Evolutionary conservation across 64 coral and sea anemone species (phyloP), one percentile per base, ranked within the genome.

Genomic region (Platygyra sinensis): DNA sequence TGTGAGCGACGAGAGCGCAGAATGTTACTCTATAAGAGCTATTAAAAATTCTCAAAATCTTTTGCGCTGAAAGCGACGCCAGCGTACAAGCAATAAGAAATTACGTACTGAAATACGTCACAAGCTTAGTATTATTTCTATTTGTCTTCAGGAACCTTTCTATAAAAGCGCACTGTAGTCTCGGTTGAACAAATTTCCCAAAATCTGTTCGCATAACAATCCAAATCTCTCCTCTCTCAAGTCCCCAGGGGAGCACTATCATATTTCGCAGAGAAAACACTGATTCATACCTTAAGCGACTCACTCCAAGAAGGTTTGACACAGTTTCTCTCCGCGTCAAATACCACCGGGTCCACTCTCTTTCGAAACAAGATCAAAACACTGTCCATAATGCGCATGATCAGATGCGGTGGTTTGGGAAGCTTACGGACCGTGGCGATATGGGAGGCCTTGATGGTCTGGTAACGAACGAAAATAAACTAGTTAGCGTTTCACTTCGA

Each of bases 341-440:
- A 95, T 42, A 90, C 90, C 8, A 95, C 96, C 0, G 87, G 46
- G 67, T 98, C 96, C 5, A 91, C 63, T 25, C 60, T 95, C 93
- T 95, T 95, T 20, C 83, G 77, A 49, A 98, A 81, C 72, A 98
- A 86, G 24, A 98, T 33, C 62, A 98, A 72, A 12, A 98, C 96
- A 31, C 90, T 87, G 91, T 98, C 96, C 96, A 98, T 98, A 76
- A 98, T 98, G 28, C 96, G 90, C 94, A 95, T 98, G 85, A 98
- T 98, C 32, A 98, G 72, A 89, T 98, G 96, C 0, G 96, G 96
- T 32, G 96, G 96, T 60, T 95, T 98, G n/a, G 94, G 80, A 0
- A 98, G 94, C 67, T 95, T 95, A 39, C 96, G 96, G 49, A 98
- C 96, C 2, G 96, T 94, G 17, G 96, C 85, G 62, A 98, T 98